Percentiles rank a stretch among this genome's conserved stretches.
These are phyloP conservation scores for Smutsia temminckii DNA, from an alignment of 2,797 vertebrate species.

Conservation along the genomic window DNA sequence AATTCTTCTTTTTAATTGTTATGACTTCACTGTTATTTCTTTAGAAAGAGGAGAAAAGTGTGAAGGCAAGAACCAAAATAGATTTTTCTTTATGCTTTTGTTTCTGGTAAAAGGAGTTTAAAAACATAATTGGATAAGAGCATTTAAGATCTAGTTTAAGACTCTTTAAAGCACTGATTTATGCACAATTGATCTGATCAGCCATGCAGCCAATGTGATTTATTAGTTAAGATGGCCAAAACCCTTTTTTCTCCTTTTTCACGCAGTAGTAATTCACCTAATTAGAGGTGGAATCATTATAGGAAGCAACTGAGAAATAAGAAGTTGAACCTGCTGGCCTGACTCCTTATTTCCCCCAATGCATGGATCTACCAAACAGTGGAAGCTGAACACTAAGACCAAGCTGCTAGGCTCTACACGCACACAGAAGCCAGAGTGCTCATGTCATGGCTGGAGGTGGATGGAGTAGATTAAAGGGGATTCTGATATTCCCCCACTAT, in stretches of 20 bases:
- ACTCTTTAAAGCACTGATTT: conserved; percentile 73
- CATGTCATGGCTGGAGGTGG: not conserved
- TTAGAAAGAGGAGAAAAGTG: not conserved
- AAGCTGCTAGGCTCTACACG: not conserved
- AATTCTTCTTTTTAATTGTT: not conserved
- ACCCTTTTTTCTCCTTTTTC: conserved; percentile 74
- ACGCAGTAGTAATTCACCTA: conserved; percentile 73
- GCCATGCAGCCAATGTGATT: conserved; percentile 76
- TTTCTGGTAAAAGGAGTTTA: conserved; percentile 19
- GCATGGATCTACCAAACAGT: not conserved
- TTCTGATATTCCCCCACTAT: not conserved
- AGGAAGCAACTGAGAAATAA: conserved; percentile 70
- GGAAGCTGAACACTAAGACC: not conserved
- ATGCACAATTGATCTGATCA: conserved; percentile 79
- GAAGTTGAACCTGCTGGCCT: conserved; percentile 59
- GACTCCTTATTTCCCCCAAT: not conserved
- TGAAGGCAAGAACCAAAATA: not conserved
- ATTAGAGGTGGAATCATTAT: conserved; percentile 72
- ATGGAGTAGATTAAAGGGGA: not conserved
- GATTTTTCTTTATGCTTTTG: not conserved
- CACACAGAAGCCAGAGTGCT: not conserved
- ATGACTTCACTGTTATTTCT: conserved; percentile 23
- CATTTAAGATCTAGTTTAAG: conserved; percentile 61
- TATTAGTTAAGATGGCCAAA: conserved; percentile 77
- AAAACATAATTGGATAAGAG: conserved; percentile 13